Percentiles rank a stretch among this genome's conserved stretches.
These are phyloP conservation scores for Gymnothorax javanicus DNA, from an alignment of 2,797 vertebrate species.

Conservation along the genomic window DNA sequence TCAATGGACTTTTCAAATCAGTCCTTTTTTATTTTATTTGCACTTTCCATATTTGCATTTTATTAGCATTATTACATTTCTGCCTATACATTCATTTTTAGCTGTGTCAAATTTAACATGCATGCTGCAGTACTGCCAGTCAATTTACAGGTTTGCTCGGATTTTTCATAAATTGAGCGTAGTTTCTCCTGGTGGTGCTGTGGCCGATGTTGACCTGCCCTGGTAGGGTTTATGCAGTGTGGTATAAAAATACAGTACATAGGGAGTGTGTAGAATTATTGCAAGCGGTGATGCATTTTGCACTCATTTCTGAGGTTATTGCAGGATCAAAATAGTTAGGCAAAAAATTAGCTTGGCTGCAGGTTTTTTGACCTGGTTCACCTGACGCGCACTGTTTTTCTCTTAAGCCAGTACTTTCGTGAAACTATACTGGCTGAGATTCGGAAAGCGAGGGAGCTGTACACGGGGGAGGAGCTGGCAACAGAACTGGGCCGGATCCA, in stretches of 20 bases:
- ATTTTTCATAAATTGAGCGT: neutral
- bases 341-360: neutral
- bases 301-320: neutral
- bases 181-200: neutral
- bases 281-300: neutral
- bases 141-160: neutral
- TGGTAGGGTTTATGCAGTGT: neutral
- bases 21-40: too few species aligned
- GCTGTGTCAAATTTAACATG: neutral
- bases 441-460: slow-evolving; percentile 89
- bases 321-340: too few species aligned
- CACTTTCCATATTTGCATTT: too few species aligned
- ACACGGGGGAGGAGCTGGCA: slow-evolving; percentile 86
- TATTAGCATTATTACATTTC: too few species aligned
- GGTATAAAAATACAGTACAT: neutral
- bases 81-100: neutral
- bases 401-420: slow-evolving; percentile 87
- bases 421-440: slow-evolving; percentile 94
- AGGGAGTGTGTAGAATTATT: neutral
- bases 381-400: neutral
- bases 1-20: too few species aligned
- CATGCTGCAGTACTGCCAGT: neutral
- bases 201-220: neutral
- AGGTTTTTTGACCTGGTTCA: neutral
- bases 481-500: slow-evolving; percentile 89